phyloP scores from a whole-genome alignment of 2,113 vertebrate genomes.

The Tychaedon coryphoeus region DNA sequence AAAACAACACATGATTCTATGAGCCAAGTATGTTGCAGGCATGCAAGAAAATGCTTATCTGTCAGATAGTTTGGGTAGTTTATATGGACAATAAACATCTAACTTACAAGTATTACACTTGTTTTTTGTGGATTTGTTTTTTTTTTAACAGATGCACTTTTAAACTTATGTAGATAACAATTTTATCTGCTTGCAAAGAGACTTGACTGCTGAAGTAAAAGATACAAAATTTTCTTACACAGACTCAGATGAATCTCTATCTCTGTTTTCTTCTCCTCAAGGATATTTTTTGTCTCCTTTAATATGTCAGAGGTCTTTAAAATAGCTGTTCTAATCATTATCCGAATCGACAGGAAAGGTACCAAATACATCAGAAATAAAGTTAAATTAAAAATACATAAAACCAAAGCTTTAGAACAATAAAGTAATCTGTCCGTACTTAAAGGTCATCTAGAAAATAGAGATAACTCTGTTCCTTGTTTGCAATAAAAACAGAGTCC shows the following conservation, averaged over 20 bases:
- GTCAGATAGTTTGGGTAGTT: background rate
- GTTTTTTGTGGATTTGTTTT: background rate
- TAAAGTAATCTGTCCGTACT: background rate
- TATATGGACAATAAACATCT: background rate
- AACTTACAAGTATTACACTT: background rate
- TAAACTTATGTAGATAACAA: background rate
- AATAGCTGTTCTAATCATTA: slow-evolving; percentile 2
- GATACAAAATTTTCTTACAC: background rate
- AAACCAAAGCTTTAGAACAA: background rate
- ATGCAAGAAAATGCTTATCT: background rate
- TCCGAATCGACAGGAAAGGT: background rate
- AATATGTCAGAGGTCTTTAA: background rate
- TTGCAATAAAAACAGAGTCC: background rate
- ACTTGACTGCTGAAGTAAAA: background rate
- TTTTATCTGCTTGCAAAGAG: background rate
- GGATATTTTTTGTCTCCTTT: background rate
- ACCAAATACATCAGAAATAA: slow-evolving; percentile 12
- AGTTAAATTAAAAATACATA: slow-evolving; percentile 38
- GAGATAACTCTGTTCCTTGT: background rate
- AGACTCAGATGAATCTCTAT: background rate
- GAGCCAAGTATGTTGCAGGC: background rate
- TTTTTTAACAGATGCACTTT: background rate
- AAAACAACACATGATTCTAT: background rate
- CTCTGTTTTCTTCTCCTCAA: background rate
- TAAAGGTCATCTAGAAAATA: background rate